Conservation (phyloP, 2,797 vertebrate species). For the Somateria mollissima region DNA sequence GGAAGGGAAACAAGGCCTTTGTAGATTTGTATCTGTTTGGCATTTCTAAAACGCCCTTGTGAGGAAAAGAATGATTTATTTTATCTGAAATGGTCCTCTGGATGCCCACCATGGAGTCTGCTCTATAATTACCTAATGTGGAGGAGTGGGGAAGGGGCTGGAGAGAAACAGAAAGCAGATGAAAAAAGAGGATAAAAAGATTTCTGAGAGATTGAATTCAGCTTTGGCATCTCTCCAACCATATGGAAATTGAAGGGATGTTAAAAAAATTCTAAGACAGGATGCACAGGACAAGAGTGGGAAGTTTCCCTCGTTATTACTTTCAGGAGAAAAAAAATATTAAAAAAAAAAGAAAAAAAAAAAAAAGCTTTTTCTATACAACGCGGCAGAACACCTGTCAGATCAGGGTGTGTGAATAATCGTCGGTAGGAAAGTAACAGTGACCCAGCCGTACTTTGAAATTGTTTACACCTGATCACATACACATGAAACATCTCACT, state of each 20-base stretch:
- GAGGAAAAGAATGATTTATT: neutral
- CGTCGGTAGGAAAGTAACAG: constrained; percentile 38
- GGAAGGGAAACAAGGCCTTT: neutral
- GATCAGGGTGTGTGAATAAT: neutral
- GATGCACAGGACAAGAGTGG: neutral
- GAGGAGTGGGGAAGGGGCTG: neutral
- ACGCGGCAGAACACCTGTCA: constrained; percentile 28
- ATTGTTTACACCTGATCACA: constrained; percentile 1
- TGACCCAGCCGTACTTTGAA: neutral
- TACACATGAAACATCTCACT: neutral
- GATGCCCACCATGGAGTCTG: neutral
- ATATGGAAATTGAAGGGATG: constrained; percentile 52
- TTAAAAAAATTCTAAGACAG: constrained; percentile 16
- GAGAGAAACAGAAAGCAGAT: constrained; percentile 49
- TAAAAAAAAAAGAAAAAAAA: accelerated
- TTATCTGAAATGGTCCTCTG: constrained; percentile 5
- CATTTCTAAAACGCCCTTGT: neutral
- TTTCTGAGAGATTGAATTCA: constrained; percentile 38
- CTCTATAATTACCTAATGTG: constrained; percentile 36
- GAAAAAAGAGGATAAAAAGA: constrained; percentile 61
- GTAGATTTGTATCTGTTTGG: neutral
- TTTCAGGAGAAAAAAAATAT: neutral
- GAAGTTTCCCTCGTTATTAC: constrained; percentile 22
- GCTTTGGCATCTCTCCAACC: constrained; percentile 56
- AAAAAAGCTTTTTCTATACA: neutral